These are phyloP conservation scores for Synergus itoensis DNA, from an alignment of 2,888 invertebrate genomes.

Conservation along the genomic window DNA sequence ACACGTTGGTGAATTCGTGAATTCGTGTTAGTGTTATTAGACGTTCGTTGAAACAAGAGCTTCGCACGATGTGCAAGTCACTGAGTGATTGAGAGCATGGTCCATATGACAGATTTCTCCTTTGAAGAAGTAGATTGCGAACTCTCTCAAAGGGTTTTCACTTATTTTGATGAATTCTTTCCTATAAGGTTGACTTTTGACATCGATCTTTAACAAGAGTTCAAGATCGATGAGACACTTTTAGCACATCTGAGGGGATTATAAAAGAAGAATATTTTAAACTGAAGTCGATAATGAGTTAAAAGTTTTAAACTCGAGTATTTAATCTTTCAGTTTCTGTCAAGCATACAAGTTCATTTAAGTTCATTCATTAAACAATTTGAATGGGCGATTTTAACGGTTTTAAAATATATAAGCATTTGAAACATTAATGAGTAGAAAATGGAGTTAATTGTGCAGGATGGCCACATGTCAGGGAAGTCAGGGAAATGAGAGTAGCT, in stretches of 20 bases:
- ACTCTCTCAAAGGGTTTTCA: constrained; percentile 26
- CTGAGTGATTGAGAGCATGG: constrained; percentile 59
- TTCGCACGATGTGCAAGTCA: constrained; percentile 45
- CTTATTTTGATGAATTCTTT: constrained; percentile 12
- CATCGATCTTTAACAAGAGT: too few species aligned
- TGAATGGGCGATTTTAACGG: too few species aligned
- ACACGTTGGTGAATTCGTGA: constrained; percentile 29
- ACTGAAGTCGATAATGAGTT: too few species aligned
- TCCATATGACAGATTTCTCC: constrained; percentile 46
- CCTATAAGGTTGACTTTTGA: background rate
- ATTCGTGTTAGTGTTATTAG: constrained; percentile 29
- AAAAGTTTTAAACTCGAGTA: too few species aligned
- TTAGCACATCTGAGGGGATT: background rate
- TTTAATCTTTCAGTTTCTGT: too few species aligned
- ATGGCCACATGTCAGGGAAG: too few species aligned
- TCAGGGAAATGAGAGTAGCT: too few species aligned
- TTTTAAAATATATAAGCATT: too few species aligned
- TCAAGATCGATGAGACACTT: background rate
- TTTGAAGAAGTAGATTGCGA: background rate
- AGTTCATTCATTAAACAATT: too few species aligned
- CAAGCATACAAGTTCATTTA: too few species aligned
- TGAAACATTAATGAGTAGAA: too few species aligned
- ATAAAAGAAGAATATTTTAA: background rate
- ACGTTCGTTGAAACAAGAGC: constrained; percentile 42
- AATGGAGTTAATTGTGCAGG: too few species aligned